Base-by-base conservation (phyloP, 2,888 invertebrate species). In the Druceiella hillmani region DNA sequence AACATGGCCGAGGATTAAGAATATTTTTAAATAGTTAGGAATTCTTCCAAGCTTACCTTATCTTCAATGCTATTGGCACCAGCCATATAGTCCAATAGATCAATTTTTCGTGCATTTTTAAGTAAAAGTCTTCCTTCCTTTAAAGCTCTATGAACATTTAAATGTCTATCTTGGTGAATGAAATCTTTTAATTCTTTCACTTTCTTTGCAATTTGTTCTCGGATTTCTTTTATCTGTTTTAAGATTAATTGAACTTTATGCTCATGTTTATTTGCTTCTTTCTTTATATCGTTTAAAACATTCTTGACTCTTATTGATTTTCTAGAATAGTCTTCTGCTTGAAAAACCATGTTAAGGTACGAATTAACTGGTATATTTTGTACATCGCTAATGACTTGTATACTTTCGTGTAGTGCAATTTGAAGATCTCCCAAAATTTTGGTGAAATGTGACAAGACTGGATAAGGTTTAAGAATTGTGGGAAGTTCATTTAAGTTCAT, bases 401-500 rank as follows among this genome's bases (percentile, higher is more conserved):
- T 36, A 11, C 33, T 29, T 25, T 62, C 56, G 24, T 57, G 48
- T 12, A 66, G 52, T 3, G 54, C 55, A 0, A 47, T 43, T 31
- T 53, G 46, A 1, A 66, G 52, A 24, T 55, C 50, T 1, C 56
- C 54, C 0, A 64, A 55, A 29, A 64, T 62, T 7, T 64, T 58
- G 4, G 70, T 64, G 13, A 78, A 60, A 28, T 66, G 58, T 5
- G 72, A 58, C 4, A 87, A 56, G 38, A 73, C 71, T 9, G 74
- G 62, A 74, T 83, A 83, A 0, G 85, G 84, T 1, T 83, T 78
- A 7, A 79, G 78, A 27, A 83, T 67, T 10, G 77, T 74, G 3
- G 78, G 75, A 54, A 55, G 75, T 62, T 72, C 59, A 51, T 75
- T 58, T n/a, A n/a, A n/a, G n/a, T n/a, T n/a, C n/a, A n/a, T n/a